Base-by-base conservation (phyloP, 64 coral and sea anemone genomes). In the Catalaphyllia jardinei region DNA sequence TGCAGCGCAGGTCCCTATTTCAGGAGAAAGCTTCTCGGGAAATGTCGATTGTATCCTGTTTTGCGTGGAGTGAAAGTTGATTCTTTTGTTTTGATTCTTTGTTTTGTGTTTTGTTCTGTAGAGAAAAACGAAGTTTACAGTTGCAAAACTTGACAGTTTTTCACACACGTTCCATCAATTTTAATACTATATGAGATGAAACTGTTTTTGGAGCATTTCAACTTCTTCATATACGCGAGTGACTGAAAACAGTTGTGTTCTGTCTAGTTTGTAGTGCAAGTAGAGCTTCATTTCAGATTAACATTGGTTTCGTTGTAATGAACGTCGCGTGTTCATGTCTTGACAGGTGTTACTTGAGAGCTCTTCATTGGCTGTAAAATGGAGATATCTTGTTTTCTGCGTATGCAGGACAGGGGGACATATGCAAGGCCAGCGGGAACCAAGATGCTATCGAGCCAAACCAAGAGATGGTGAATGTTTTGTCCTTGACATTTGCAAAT, bases 401-500 rank as follows among this genome's bases (percentile, higher is more conserved):
- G 10, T 15, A 88, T 28, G 0, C 73, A n/a, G 1, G 87, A 88
- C 1, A 88, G 54, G 4, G 73, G 52, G 0, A 77, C 55, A n/a
- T 77, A 88, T 0, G 49, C 31, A 18, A 75, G 52, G 1, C 73
- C 54, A 6, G 42, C 8, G 0, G 87, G 87, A 1, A 88, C 87
- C 28, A 7, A 18, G 10, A 35, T 18, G 1, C 10, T 52, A 28
- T 90, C 88, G 31, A 90, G 46, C 88, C 77, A 90, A 1, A 90
- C 10, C 0, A 90, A 16, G 2, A 18, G 25, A 25, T 79, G 62
- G 0, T 82, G 24, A 6, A 90, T 11, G 7, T 55, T 90, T 27
- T 90, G 88, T 15, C 88, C 77, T 49, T 90, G 78, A 8, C 77
- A 78, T 29, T 90, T 90, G 1, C 62, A 80, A 12, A 90, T 90